Evolutionary conservation across 2,113 vertebrate genomes (phyloP), one percentile per base, ranked within the genome.

Genomic region (Nestor notabilis): DNA sequence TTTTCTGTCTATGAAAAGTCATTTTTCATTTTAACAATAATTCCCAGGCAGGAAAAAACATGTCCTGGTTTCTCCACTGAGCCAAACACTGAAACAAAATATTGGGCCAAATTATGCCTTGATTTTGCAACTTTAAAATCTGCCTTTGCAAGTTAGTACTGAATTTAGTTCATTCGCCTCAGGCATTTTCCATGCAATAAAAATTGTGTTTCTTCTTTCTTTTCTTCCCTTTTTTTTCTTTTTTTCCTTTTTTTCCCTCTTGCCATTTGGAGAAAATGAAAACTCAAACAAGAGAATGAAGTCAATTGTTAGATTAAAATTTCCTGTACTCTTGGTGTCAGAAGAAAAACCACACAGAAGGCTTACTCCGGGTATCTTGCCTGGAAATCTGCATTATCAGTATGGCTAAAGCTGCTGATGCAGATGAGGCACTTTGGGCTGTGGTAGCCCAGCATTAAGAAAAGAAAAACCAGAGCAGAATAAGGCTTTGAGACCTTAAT

Each of bases 121-220:
- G 92, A 95, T 95, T 97, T 96, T 96, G 95, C 87, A 96, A 96
- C 86, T 94, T 89, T n/a, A 76, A 92, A 87, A 94, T 92, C 77
- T 92, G 90, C 72, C 88, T 94, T 94, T 96, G 80, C 91, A 95
- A 95, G 86, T 92, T 76, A 66, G 61, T 80, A 58, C 83, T 95
- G 94, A 96, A 95, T 95, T 91, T 93, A 84, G 72, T 95, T 91
- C 76, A 39, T 58, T 69, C 13, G 89, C 92, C 63, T 89, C 63
- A 35, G 91, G 92, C 87, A 0, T 91, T 95, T 97, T 95, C 83
- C 83, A 76, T 89, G 77, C 70, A 95, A 92, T 82, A 93, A 92
- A 93, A 93, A 74, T 21, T 29, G 23, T 64, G 7, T 46, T 81
- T 88, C 39, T 71, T 80, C 71, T 78, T 39, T 20, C 3, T 64